Evolutionary conservation across 2,113 vertebrate genomes (phyloP).

Genomic region (Murina feae): DNA sequence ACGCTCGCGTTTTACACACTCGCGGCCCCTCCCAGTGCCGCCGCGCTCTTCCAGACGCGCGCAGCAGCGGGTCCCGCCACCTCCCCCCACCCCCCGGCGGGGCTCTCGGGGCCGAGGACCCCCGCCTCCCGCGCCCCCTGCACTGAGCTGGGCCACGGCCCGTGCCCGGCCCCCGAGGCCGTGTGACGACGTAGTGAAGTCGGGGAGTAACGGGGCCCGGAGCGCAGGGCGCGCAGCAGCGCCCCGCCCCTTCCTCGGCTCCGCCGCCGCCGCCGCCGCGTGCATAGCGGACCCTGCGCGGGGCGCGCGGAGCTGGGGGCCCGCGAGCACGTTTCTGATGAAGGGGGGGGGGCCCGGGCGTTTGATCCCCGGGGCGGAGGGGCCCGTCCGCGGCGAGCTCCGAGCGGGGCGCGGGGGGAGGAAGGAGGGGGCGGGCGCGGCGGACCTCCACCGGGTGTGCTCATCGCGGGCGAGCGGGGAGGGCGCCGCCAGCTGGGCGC

Average conservation of each 20-base stretch:
- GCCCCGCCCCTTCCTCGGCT: conserved; percentile 65
- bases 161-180: conserved; percentile 17
- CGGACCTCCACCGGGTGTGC: conserved; percentile 47
- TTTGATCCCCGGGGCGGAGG: conserved; percentile 59
- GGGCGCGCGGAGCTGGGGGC: conserved; percentile 51
- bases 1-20: conserved; percentile 44
- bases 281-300: conserved; percentile 71
- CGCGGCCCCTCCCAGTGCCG: conserved; percentile 67
- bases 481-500: conserved; percentile 51
- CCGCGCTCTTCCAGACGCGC: conserved; percentile 35
- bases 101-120: neutral
- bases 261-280: conserved; percentile 64
- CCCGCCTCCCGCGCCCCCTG: neutral
- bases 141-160: neutral
- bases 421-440: neutral
- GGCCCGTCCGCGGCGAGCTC: conserved; percentile 59
- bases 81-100: neutral
- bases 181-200: conserved; percentile 47
- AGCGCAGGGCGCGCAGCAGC: conserved; percentile 70
- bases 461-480: conserved; percentile 58
- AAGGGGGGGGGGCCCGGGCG: conserved; percentile 50
- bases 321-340: conserved; percentile 68
- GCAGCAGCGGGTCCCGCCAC: conserved; percentile 42
- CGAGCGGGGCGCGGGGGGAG: neutral
- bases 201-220: conserved; percentile 60